Evolutionary conservation across 2,797 vertebrate species (phyloP).

Genomic region (Lophotriccus pileatus): DNA sequence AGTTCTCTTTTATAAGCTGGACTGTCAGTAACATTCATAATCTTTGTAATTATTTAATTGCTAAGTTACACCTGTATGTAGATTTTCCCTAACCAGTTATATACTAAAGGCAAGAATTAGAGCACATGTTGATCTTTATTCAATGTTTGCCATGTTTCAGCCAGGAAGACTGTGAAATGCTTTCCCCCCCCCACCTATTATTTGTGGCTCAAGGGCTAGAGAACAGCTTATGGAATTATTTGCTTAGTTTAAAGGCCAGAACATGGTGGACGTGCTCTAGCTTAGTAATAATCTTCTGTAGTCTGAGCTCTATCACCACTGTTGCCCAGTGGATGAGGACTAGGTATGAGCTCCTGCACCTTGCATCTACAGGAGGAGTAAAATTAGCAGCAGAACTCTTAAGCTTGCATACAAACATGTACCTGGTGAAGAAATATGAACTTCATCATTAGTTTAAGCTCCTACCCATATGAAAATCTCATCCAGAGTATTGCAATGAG

Average conservation of each 20-base stretch:
- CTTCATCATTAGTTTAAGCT: background rate
- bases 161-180: background rate
- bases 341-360: background rate
- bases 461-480: background rate
- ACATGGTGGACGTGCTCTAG: background rate
- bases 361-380: background rate
- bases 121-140: background rate
- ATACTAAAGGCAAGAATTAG: background rate
- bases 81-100: background rate
- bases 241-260: background rate
- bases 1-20: background rate
- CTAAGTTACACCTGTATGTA: background rate
- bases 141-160: background rate
- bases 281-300: background rate
- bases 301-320: background rate
- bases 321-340: background rate
- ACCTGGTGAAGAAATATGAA: background rate
- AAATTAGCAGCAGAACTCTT: background rate
- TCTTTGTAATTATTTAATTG: background rate
- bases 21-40: background rate
- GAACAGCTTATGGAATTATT: background rate
- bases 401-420: rapidly evolving
- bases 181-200: rapidly evolving
- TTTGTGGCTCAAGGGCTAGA: background rate
- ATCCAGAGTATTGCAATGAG: background rate